Base-by-base conservation (phyloP, 2,888 invertebrate species). In the Parnassius orleans region DNA sequence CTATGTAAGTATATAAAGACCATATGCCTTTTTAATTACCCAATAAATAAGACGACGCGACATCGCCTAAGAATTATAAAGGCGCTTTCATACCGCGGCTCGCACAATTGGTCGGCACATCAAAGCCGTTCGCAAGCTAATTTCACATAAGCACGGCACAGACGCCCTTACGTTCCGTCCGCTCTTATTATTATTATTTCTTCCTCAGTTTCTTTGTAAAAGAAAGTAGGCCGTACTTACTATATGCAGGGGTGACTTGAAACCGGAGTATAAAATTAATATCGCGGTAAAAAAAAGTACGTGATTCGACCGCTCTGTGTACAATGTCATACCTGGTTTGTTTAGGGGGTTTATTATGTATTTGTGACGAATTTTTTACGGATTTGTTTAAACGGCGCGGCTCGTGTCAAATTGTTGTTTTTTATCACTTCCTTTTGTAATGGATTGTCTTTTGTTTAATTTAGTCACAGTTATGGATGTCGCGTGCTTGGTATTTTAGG, bases 221-320 rank as follows among this genome's bases (percentile, higher is more conserved):
- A 77, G 80, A 83, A 73, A 76, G 81, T 84, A 84, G 85, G 83
- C 75, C 80, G 80, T 78, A 75, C 81, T 74, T 81, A 79, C 76
- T 77, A 74, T 79, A 82, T 77, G 78, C 76, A 79, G 78, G 86
- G 87, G 87, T 77, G 72, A 77, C 75, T 73, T 80, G 90, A 81
- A 91, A 91, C 82, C 79, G 67, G 90, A 91, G 87, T 75, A 84
- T 83, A 84, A 90, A 90, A 90, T 90, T 90, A 90, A 89, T 89
- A 87, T 81, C 79, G 78, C 79, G 79, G 78, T 77, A 83, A 87
- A 78, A 19, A n/a, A 84, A 88, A 85, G 78, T 78, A 78, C 79
- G 83, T 82, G 86, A 84, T 87, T 86, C 81, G 81, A 74, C 78
- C 73, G 77, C 75, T 78, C 77, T 86, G 87, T 88, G 87, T 87